Percentiles rank a stretch among this genome's conserved stretches.
phyloP scores from a whole-genome alignment of 1,140 invertebrate genomes.

The Hormaphis cornu region DNA sequence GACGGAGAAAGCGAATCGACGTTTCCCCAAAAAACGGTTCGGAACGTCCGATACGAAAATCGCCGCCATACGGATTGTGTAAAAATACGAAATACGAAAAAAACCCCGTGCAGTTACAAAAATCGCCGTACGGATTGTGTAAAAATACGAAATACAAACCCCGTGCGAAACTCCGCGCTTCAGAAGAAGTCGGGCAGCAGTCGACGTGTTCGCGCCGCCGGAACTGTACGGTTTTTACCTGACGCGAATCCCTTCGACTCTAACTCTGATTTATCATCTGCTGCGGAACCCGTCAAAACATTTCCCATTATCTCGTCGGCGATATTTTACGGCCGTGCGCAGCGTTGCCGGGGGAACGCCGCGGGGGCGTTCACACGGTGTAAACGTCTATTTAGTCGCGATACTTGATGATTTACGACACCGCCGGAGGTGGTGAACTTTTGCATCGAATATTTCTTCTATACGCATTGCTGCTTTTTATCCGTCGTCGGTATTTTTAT shows the following conservation, averaged over 20 bases:
- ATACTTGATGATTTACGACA: constrained; percentile 31
- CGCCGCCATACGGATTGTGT: too few species aligned
- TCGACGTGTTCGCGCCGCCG: background rate
- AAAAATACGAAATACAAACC: too few species aligned
- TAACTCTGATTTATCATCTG: constrained; percentile 17
- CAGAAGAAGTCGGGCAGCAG: too few species aligned
- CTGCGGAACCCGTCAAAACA: constrained; percentile 4
- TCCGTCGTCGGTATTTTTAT: background rate
- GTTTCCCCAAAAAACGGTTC: too few species aligned
- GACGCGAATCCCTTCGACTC: background rate
- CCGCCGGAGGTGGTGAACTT: background rate
- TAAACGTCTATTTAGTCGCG: constrained; percentile 28
- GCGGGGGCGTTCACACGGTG: constrained; percentile 13
- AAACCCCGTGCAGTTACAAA: too few species aligned
- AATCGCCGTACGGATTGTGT: too few species aligned
- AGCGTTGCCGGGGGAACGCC: too few species aligned
- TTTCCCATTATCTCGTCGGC: constrained; percentile 27
- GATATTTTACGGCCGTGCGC: constrained; percentile 14
- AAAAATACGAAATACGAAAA: too few species aligned
- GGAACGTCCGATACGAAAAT: too few species aligned
- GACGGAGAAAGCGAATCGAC: too few species aligned
- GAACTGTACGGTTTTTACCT: background rate
- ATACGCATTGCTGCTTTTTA: constrained; percentile 9
- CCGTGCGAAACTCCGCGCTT: too few species aligned
- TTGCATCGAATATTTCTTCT: constrained; percentile 11